These are phyloP conservation scores for Heliconius eleuchia DNA, from an alignment of 1,140 invertebrate species.

Conservation along the genomic window DNA sequence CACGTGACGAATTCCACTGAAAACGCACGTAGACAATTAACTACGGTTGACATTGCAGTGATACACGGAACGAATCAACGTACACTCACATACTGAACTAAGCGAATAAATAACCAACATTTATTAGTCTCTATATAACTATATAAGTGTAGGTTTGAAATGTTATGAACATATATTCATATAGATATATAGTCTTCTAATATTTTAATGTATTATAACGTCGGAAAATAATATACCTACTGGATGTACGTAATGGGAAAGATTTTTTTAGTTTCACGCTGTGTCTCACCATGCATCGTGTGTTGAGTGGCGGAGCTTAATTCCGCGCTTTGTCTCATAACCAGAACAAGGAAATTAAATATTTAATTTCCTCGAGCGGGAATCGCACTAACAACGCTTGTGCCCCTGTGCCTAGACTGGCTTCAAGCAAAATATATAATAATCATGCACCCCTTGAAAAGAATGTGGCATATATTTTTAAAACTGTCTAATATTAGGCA, in stretches of 20 bases:
- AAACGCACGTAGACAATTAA: constrained; percentile 71
- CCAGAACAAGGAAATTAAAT: no score
- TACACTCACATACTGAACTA: constrained; percentile 2
- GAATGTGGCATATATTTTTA: constrained; percentile 11
- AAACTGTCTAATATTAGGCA: constrained; percentile 23
- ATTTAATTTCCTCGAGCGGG: no score
- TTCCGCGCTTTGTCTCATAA: no score
- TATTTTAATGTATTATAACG: neutral
- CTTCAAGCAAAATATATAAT: neutral
- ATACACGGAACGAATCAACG: constrained; percentile 48
- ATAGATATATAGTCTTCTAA: neutral
- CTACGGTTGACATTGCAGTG: constrained; percentile 56
- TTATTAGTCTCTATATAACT: constrained; percentile 9
- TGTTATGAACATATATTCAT: neutral
- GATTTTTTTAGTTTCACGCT: no score
- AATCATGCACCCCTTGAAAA: neutral
- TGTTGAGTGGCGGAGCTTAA: no score
- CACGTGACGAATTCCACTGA: constrained; percentile 63
- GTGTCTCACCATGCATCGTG: no score
- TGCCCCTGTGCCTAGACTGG: no score
- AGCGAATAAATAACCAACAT: constrained; percentile 11
- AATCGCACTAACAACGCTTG: no score
- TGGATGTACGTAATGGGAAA: no score
- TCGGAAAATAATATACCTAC: neutral
- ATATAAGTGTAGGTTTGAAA: neutral